Base-by-base conservation (phyloP, 2,113 vertebrate genomes). In the Centropus bengalensis region DNA sequence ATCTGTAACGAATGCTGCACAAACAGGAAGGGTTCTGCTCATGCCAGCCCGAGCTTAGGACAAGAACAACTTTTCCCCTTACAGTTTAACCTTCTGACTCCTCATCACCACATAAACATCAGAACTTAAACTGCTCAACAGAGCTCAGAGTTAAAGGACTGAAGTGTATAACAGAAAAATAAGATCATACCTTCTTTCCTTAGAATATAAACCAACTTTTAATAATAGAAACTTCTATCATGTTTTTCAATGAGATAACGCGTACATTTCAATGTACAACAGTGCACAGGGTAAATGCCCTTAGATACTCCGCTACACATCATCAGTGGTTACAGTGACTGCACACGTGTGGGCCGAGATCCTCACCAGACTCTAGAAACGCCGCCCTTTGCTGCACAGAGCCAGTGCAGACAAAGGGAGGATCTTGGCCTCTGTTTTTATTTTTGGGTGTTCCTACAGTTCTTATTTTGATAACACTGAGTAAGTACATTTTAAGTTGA, bases 171-270 rank as follows among this genome's bases (percentile, higher is more conserved):
- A 70, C 40, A 91, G 79, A 88, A 77, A 76, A 95, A 87, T 81
- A 82, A 93, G 68, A 82, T 86, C 82, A 67, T 82, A 75, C 58
- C 51, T 71, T 82, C 81, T 69, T 94, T 81, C 68, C 82, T 94
- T 97, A 86, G 76, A 95, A 93, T 94, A 97, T 90, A 97, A 97
- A 97, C 94, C 85, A 92, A 85, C 81, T 96, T 97, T 97, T 97
- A 97, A 97, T 98, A 96, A 96, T 91, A 97, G 97, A 96, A 96
- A 94, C 45, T 78, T 91, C 93, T 97, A 95, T 92, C 78, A 58
- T 3, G 77, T 79, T 88, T 95, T 95, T 94, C 78, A 86, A 91
- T 51, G 86, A 96, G 91, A 86, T 70, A 92, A 92, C 91, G 94
- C 64, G 77, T 80, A 97, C 93, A 95, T 88, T 94, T 94, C 86